These are phyloP conservation scores for Drosophila longiperda DNA, from an alignment of 2,888 invertebrate genomes.

Conservation along the genomic window DNA sequence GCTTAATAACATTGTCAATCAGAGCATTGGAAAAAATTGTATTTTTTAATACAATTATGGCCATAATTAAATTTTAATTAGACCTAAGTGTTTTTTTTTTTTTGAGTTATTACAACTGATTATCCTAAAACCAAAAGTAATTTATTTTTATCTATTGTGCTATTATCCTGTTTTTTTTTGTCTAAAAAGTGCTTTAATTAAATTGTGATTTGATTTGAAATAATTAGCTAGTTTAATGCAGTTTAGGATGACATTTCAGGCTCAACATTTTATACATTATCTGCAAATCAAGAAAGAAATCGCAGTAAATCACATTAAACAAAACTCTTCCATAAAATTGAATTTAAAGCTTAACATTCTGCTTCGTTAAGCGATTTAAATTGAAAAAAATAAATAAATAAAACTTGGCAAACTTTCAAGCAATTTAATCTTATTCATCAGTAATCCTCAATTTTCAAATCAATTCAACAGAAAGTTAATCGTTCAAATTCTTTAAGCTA, in stretches of 20 bases:
- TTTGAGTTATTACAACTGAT: slow-evolving; percentile 12
- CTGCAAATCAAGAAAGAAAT: neutral
- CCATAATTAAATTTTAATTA: slow-evolving; percentile 23
- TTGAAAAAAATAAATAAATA: too few relatives aligned
- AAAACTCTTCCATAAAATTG: neutral
- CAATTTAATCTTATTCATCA: slow-evolving; percentile 8
- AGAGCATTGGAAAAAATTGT: too few relatives aligned
- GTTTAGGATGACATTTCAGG: neutral
- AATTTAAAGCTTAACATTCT: neutral
- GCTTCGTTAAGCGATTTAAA: neutral
- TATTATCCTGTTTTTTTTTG: neutral
- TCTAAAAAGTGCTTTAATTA: slow-evolving; percentile 2
- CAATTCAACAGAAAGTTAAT: slow-evolving; percentile 32
- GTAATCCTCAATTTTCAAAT: slow-evolving; percentile 7
- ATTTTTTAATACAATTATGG: slow-evolving; percentile 12
- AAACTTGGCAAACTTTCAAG: neutral
- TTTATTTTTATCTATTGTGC: neutral
- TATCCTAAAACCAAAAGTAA: neutral
- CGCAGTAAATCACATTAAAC: neutral
- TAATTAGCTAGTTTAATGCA: neutral
- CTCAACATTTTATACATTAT: neutral
- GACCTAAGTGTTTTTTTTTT: slow-evolving; percentile 15
- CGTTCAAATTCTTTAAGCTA: slow-evolving; percentile 17
- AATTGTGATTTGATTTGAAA: neutral
- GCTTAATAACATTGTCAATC: slow-evolving; percentile 1